Percentiles rank a stretch among this genome's conserved stretches.
Evolutionary conservation across 2,888 invertebrate species (phyloP).

Genomic region (Crocallis elinguaria): DNA sequence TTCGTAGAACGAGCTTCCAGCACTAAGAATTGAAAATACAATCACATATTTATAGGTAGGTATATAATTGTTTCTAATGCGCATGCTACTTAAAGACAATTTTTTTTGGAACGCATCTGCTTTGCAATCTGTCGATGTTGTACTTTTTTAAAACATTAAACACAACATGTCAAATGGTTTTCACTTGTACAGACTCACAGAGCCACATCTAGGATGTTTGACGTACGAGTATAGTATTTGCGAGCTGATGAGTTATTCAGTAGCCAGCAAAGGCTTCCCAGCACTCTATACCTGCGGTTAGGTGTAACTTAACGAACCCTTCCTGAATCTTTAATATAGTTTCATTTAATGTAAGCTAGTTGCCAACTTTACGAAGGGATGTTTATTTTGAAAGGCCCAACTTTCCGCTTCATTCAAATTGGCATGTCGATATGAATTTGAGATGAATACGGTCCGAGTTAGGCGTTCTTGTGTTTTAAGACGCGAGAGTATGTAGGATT

Average conservation of each 20-base stretch:
- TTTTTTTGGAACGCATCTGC: too few relatives aligned
- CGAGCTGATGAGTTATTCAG: constrained; percentile 75
- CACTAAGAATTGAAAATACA: too few relatives aligned
- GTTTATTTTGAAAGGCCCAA: constrained; percentile 66
- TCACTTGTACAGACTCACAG: constrained; percentile 10
- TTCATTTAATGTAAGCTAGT: constrained; percentile 79
- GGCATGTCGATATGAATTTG: constrained; percentile 28
- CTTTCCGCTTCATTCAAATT: constrained; percentile 42
- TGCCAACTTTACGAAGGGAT: constrained; percentile 61
- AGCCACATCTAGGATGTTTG: constrained; percentile 30
- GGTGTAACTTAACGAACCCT: constrained; percentile 82
- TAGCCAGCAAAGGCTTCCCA: constrained; percentile 64
- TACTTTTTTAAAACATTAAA: too few relatives aligned
- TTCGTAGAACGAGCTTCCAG: too few relatives aligned
- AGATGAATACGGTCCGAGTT: constrained; percentile 10
- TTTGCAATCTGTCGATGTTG: too few relatives aligned
- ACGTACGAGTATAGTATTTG: constrained; percentile 25
- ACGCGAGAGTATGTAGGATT: too few relatives aligned
- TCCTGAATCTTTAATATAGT: constrained; percentile 81
- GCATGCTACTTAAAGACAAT: too few relatives aligned
- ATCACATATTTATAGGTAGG: too few relatives aligned
- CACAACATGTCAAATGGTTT: neutral
- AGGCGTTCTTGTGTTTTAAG: neutral
- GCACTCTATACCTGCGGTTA: constrained; percentile 77
- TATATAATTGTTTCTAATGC: too few relatives aligned